phyloP scores from a whole-genome alignment of 1,140 invertebrate species.

The Drosophila murphyi region DNA sequence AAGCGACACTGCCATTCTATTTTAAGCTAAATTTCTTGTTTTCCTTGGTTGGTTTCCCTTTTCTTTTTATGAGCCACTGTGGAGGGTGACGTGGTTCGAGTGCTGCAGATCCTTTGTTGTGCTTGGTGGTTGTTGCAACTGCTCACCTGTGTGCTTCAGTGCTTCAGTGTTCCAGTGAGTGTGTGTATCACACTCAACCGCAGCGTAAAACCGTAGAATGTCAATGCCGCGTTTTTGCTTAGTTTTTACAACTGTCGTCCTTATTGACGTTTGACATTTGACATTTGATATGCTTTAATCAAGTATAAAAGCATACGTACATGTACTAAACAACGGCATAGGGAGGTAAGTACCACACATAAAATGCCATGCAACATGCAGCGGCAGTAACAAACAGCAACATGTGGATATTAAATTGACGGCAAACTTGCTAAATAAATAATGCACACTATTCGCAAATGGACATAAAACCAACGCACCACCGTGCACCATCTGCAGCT shows the following conservation, averaged over 20 bases:
- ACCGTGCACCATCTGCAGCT: not conserved
- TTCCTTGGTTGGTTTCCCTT: not conserved
- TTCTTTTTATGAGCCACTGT: slow-evolving; percentile 16
- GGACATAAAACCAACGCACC: not conserved
- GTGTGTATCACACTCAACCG: slow-evolving; percentile 42
- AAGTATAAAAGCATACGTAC: slow-evolving; percentile 72
- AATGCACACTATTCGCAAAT: slow-evolving; percentile 37
- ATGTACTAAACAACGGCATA: slow-evolving; percentile 43
- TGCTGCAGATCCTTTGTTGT: not conserved
- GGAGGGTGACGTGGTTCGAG: not conserved
- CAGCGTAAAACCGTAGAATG: slow-evolving; percentile 54
- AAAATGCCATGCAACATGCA: slow-evolving; percentile 72
- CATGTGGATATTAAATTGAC: slow-evolving; percentile 71
- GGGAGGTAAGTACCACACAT: slow-evolving; percentile 26
- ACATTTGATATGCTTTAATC: slow-evolving; percentile 83
- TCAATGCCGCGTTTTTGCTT: slow-evolving; percentile 42
- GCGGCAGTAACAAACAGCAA: slow-evolving; percentile 47
- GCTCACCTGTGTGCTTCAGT: slow-evolving; percentile 36
- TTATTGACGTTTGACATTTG: slow-evolving; percentile 80
- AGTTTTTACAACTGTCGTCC: slow-evolving; percentile 77
- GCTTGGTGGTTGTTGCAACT: slow-evolving; percentile 17
- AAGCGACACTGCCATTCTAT: slow-evolving; percentile 13
- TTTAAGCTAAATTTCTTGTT: slow-evolving; percentile 25
- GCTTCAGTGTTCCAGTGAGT: slow-evolving; percentile 5
- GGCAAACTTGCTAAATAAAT: slow-evolving; percentile 46